These are phyloP conservation scores for Meteorus cinctellus DNA, from an alignment of 2,888 invertebrate species.

Conservation along the genomic window DNA sequence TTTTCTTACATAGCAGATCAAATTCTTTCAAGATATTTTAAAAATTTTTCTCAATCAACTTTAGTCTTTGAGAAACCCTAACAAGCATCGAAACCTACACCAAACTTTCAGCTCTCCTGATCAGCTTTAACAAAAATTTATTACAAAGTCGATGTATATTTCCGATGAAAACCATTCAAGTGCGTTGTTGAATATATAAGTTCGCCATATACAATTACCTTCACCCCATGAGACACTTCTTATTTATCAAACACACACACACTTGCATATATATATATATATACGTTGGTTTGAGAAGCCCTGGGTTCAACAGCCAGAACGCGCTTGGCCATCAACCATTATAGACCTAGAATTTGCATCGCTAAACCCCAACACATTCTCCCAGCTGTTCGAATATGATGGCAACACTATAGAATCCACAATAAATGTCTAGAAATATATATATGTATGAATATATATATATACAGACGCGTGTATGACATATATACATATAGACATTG, in stretches of 20 bases:
- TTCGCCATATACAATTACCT: no score
- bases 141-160: no score
- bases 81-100: no score
- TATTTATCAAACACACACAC: neutral
- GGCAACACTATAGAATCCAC: slow-evolving; percentile 19
- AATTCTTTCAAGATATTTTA: no score
- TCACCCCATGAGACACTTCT: neutral
- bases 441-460: slow-evolving; percentile 9
- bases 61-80: no score
- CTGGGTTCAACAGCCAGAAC: slow-evolving; percentile 50
- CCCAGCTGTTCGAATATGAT: slow-evolving; percentile 13
- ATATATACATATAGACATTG: slow-evolving; percentile 50
- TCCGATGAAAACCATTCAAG: slow-evolving; percentile 7
- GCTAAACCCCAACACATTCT: slow-evolving; percentile 61
- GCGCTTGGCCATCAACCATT: slow-evolving; percentile 56
- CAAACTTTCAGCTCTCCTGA: no score
- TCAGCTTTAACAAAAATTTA: no score
- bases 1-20: no score
- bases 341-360: slow-evolving; percentile 63
- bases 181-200: neutral
- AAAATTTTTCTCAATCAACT: no score
- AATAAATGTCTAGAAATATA: slow-evolving; percentile 19
- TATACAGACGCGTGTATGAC: neutral
- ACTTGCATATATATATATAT: no score
- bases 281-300: slow-evolving; percentile 62